phyloP scores from a whole-genome alignment of 2,797 vertebrate species.

The Danio jaintianensis region DNA sequence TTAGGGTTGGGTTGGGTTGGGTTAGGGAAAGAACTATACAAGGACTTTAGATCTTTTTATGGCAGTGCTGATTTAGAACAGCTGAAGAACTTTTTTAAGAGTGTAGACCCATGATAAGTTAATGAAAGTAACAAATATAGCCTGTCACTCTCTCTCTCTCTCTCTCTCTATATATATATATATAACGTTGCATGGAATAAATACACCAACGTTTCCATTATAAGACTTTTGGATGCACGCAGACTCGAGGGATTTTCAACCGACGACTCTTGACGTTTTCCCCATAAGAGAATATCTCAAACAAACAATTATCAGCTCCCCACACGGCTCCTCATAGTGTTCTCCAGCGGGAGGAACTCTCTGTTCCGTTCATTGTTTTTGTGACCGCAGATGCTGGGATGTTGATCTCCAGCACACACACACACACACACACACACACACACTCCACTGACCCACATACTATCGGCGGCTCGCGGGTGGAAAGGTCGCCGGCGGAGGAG shows the following conservation, averaged over 20 bases:
- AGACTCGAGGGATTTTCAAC: not conserved
- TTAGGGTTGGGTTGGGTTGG: too few relatives aligned
- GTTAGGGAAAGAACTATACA: too few relatives aligned
- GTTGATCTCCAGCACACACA: not conserved
- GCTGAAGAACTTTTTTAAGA: too few relatives aligned
- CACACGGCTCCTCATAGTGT: not conserved
- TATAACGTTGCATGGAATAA: not conserved
- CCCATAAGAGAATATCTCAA: not conserved
- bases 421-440: too few relatives aligned
- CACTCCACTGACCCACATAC: slow-evolving; percentile 21
- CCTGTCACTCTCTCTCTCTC: too few relatives aligned
- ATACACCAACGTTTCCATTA: not conserved
- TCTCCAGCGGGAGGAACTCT: slow-evolving; percentile 37
- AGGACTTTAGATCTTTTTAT: too few relatives aligned
- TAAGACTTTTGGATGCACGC: not conserved
- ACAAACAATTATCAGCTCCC: slow-evolving; percentile 39
- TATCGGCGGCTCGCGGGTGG: not conserved
- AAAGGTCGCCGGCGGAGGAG: not conserved
- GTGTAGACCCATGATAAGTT: too few relatives aligned
- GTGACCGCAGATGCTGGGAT: slow-evolving; percentile 6
- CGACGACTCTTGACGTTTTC: not conserved
- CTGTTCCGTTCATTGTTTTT: slow-evolving; percentile 34
- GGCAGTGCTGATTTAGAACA: too few relatives aligned
- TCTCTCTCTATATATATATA: too few relatives aligned
- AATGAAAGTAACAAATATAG: too few relatives aligned